Conservation (phyloP, 2,888 invertebrate species). For the Perdita meconis region DNA sequence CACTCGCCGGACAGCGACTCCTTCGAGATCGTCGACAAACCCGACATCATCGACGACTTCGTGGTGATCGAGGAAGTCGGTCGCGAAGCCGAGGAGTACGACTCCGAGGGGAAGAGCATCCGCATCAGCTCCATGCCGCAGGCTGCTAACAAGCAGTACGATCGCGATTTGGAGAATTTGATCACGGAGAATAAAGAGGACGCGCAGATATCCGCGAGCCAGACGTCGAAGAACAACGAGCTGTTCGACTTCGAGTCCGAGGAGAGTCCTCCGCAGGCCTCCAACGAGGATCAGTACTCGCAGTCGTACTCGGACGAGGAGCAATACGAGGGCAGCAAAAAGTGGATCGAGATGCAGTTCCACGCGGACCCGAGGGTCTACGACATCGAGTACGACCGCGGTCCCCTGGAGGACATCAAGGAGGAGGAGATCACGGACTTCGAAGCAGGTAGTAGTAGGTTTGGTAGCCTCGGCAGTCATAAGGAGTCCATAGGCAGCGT, state of each 20-base stretch:
- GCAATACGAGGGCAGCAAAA: constrained; percentile 88
- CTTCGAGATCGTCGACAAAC: constrained; percentile 94
- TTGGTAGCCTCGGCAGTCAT: constrained; percentile 91
- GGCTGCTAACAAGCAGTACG: constrained; percentile 86
- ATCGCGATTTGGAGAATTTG: constrained; percentile 86
- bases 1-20: constrained; percentile 93
- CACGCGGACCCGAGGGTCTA: constrained; percentile 88
- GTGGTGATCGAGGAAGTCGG: constrained; percentile 95
- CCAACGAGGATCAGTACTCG: constrained; percentile 81
- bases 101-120: constrained; percentile 93
- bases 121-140: constrained; percentile 86
- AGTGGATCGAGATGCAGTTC: constrained; percentile 96
- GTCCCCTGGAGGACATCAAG: constrained; percentile 95
- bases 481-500: constrained; percentile 92
- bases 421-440: constrained; percentile 96
- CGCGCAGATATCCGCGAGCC: constrained; percentile 52
- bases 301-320: constrained; percentile 82
- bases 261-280: constrained; percentile 82
- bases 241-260: constrained; percentile 82
- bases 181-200: constrained; percentile 72
- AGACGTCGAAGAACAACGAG: constrained; percentile 69
- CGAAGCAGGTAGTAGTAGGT: constrained; percentile 89
- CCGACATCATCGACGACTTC: constrained; percentile 94
- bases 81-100: constrained; percentile 93
- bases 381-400: constrained; percentile 92